Evolutionary conservation across 2,113 vertebrate species (phyloP).

Genomic region (Tor tambroides): DNA sequence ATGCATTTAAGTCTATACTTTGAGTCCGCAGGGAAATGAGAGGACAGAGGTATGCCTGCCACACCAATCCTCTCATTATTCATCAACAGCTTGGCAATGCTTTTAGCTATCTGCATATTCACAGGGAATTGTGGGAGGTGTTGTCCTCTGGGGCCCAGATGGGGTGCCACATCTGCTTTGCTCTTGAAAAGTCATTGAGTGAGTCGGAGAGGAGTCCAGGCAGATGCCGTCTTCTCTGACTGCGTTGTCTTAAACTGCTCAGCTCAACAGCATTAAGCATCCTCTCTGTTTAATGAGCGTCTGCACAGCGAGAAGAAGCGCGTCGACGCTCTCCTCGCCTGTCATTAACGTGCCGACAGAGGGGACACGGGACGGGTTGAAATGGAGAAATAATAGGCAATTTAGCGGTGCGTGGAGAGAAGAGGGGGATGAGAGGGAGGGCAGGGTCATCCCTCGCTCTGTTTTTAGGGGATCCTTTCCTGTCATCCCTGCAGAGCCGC

Average conservation of each 20-base stretch:
- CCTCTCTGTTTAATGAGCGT: constrained; percentile 57
- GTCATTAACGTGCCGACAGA: constrained; percentile 53
- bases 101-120: constrained; percentile 39
- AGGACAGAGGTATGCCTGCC: constrained; percentile 12
- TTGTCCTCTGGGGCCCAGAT: constrained; percentile 18
- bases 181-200: constrained; percentile 44
- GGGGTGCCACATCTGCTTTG: constrained; percentile 1
- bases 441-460: constrained; percentile 53
- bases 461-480: constrained; percentile 46
- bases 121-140: constrained; percentile 43
- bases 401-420: constrained; percentile 54
- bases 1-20: constrained; percentile 2
- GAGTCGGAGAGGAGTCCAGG: neutral
- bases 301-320: constrained; percentile 18
- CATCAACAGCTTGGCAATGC: constrained; percentile 11
- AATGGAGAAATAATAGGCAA: constrained; percentile 66
- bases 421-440: constrained; percentile 31
- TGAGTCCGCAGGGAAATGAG: neutral
- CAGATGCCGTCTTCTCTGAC: constrained; percentile 1
- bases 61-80: constrained; percentile 28
- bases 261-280: constrained; percentile 40
- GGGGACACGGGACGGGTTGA: constrained; percentile 26
- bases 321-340: constrained; percentile 29
- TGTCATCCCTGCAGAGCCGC: constrained; percentile 48
- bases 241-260: constrained; percentile 24